These are phyloP conservation scores for Valencia hispanica DNA, from an alignment of 2,797 vertebrate genomes.

Conservation along the genomic window DNA sequence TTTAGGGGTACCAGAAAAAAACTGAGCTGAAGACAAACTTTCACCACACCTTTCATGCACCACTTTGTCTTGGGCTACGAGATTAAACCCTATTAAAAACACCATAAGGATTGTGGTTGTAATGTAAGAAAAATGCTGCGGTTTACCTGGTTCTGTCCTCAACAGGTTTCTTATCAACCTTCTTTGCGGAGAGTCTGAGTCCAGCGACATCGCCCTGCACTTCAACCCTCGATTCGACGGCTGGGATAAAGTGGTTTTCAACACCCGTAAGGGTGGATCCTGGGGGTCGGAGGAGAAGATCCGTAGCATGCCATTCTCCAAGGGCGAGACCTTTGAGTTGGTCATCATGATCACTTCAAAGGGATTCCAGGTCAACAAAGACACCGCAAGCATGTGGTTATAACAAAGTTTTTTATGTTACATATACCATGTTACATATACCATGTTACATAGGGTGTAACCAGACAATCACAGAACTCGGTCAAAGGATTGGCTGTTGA, in stretches of 20 bases:
- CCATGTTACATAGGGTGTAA: too few relatives aligned
- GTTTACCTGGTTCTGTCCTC: neutral
- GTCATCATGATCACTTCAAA: slow-evolving; percentile 63
- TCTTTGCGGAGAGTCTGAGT: slow-evolving; percentile 72
- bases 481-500: too few relatives aligned
- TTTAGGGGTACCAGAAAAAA: neutral
- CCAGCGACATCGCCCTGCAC: slow-evolving; percentile 78
- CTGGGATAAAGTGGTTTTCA: slow-evolving; percentile 84
- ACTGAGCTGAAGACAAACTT: neutral
- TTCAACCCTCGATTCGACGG: slow-evolving; percentile 81
- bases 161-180: slow-evolving; percentile 80
- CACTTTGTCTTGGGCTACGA: neutral
- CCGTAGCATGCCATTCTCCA: slow-evolving; percentile 73
- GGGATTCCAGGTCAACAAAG: slow-evolving; percentile 80
- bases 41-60: neutral
- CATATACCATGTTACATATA: too few relatives aligned
- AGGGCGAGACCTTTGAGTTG: slow-evolving; percentile 79
- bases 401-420: too few relatives aligned
- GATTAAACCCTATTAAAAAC: neutral
- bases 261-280: slow-evolving; percentile 62
- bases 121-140: neutral
- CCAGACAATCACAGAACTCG: too few relatives aligned
- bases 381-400: neutral
- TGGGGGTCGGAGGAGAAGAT: slow-evolving; percentile 75
- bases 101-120: too few relatives aligned